A percentile compares a stretch with the other conserved stretches of the same genome.
These are phyloP conservation scores for Dipodomys merriami DNA, from an alignment of 2,113 vertebrate species.

Conservation along the genomic window DNA sequence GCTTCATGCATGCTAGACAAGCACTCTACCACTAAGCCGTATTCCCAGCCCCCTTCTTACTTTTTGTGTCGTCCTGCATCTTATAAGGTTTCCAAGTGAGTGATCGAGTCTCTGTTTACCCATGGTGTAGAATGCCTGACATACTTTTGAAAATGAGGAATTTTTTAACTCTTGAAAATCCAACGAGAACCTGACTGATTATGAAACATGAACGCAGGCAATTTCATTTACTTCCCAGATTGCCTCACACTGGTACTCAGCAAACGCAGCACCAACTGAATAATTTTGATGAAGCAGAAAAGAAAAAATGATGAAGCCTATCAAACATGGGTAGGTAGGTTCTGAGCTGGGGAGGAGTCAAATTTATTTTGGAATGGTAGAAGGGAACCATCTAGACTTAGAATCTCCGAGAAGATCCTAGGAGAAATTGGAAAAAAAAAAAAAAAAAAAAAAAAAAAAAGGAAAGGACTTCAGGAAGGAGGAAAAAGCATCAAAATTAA, in stretches of 20 bases:
- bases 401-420: neutral
- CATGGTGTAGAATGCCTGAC: neutral
- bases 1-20: too few relatives aligned
- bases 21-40: too few relatives aligned
- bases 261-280: neutral
- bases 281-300: neutral
- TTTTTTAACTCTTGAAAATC: constrained; percentile 7
- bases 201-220: neutral
- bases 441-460: neutral
- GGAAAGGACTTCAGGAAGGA: neutral
- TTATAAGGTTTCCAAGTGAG: neutral
- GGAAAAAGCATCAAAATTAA: neutral
- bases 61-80: neutral
- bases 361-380: neutral
- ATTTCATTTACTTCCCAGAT: neutral
- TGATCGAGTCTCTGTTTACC: neutral
- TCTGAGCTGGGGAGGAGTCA: neutral
- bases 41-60: too few relatives aligned
- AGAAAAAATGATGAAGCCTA: neutral
- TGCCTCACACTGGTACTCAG: constrained; percentile 8
- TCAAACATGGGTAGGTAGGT: neutral
- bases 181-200: constrained; percentile 3
- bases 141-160: constrained; percentile 10
- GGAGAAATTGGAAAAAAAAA: too few relatives aligned
- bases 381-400: neutral